These are phyloP conservation scores for Oscheius sp. DNA, from an alignment of 2,888 invertebrate species.

Conservation along the genomic window DNA sequence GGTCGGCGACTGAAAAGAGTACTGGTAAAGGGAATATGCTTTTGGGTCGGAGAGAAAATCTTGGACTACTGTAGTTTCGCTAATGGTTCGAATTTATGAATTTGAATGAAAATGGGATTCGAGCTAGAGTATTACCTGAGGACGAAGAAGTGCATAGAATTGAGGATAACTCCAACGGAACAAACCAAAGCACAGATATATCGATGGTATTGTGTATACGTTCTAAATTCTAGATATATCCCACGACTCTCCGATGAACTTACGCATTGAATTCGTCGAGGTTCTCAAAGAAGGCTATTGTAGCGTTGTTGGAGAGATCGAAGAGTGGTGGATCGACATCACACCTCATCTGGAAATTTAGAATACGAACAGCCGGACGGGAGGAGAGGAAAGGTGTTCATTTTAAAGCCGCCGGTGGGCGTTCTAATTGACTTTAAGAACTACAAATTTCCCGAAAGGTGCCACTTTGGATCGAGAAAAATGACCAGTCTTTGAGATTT, in stretches of 20 bases:
- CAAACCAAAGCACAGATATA: slow-evolving; percentile 55
- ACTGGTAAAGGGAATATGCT: no score
- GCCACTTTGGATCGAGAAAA: no score
- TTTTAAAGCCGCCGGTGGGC: no score
- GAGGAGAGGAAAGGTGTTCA: no score
- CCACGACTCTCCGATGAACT: background rate
- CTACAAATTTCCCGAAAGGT: no score
- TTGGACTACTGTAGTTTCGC: no score
- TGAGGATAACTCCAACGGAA: slow-evolving; percentile 52
- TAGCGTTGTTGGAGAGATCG: slow-evolving; percentile 45
- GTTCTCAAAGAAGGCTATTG: slow-evolving; percentile 45
- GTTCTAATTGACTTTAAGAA: no score
- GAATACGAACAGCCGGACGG: background rate
- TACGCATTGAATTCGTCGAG: slow-evolving; percentile 46
- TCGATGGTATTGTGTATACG: slow-evolving; percentile 53
- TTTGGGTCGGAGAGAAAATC: no score
- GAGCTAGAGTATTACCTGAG: slow-evolving; percentile 46
- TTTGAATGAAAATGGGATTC: no score
- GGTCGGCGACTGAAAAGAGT: slow-evolving; percentile 42
- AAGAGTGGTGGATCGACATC: slow-evolving; percentile 49
- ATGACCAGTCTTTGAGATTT: no score
- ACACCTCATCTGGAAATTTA: slow-evolving; percentile 37
- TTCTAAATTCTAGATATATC: slow-evolving; percentile 30
- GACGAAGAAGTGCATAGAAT: slow-evolving; percentile 57
- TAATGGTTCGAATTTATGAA: background rate